Evolutionary conservation across 2,113 vertebrate species (phyloP), one percentile per base, ranked within the genome.

Genomic region (Nycticebus coucang): DNA sequence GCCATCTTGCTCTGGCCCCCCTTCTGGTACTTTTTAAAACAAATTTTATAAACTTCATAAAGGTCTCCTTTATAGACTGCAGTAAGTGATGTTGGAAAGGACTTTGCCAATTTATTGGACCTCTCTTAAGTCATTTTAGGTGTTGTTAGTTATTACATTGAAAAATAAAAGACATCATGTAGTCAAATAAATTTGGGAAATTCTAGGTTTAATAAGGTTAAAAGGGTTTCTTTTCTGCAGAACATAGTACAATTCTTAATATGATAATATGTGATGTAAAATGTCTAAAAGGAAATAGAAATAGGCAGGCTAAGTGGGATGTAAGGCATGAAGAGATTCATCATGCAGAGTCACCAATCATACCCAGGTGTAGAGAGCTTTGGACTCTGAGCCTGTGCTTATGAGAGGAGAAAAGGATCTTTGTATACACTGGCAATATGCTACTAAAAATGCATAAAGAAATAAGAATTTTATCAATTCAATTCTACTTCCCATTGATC

Each of bases 241-340:
- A 89, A 87, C 22, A 71, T 57, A 81, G 35, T 11, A 89, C 19
- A 95, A 94, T 93, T 53, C 15, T 91, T 95, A 74, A 84, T 60
- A 55, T 69, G 8, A 15, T 41, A 50, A 75, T n/a, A 4, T 74
- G 33, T 19, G 74, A 91, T 80, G 11, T 15, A 50, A 97, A 55
- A 85, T 14, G 2, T 35, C 37, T 84, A 79, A 87, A 90, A 94
- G 37, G 5, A n/a, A 14, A 37, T 68, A 75, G 57, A 41, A 74
- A 93, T 84, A 69, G 80, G 10, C 28, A 93, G 26, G 26, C 55
- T 83, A 93, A 45, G 7, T 62, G 8, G 45, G 9, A 82, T 72
- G 45, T 64, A 82, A 89, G 14, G 22, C 72, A 93, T 57, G 35
- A 87, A 78, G 18, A 2, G 9, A 64, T 72, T 66, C 21, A 30